Evolutionary conservation across 2,113 vertebrate genomes (phyloP).

Genomic region (Neodon shergylaensis): DNA sequence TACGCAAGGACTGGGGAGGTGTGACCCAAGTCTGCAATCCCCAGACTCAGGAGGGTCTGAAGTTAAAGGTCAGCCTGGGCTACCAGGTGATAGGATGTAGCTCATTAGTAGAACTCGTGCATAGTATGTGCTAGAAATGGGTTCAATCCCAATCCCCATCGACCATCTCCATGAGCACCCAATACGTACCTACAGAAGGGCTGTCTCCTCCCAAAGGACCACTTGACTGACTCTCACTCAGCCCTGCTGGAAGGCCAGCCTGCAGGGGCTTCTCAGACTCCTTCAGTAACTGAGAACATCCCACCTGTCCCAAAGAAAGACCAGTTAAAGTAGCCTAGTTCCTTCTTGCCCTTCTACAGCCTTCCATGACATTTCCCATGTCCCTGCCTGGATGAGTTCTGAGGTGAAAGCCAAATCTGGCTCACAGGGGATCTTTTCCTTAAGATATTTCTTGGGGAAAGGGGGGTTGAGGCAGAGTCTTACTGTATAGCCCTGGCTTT

Average conservation of each 20-base stretch:
- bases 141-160: not conserved
- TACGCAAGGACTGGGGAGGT: not conserved
- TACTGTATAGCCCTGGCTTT: not conserved
- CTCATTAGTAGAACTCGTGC: not conserved
- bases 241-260: constrained; percentile 77
- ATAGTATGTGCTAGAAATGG: not conserved
- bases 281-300: constrained; percentile 88
- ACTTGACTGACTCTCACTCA: constrained; percentile 82
- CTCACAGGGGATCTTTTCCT: not conserved
- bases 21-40: not conserved
- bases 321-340: not conserved
- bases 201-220: constrained; percentile 82
- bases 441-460: not conserved
- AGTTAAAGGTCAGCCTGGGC: not conserved
- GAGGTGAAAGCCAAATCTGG: not conserved
- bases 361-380: not conserved
- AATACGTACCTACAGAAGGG: constrained; percentile 83
- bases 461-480: too few species aligned
- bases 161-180: not conserved
- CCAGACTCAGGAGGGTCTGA: not conserved
- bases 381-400: not conserved
- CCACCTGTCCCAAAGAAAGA: constrained; percentile 82
- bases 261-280: constrained; percentile 87
- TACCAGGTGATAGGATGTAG: not conserved
- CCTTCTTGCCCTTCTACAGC: not conserved